A percentile compares a stretch with the other conserved stretches of the same genome.
These are phyloP conservation scores for Florisuga fusca DNA, from an alignment of 2,797 vertebrate species.

Conservation along the genomic window DNA sequence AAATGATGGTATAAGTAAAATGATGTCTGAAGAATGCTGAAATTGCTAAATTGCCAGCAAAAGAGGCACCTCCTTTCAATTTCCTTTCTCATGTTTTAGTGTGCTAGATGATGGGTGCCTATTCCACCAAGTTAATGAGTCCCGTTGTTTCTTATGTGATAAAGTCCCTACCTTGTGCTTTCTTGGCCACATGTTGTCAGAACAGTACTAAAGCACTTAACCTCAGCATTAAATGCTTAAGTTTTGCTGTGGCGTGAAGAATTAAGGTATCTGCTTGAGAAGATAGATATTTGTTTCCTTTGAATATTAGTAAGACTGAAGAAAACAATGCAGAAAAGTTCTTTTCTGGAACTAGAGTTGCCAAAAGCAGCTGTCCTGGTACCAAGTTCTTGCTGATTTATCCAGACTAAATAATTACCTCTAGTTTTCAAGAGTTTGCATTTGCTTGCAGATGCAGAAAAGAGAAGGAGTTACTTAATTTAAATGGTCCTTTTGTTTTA, in stretches of 20 bases:
- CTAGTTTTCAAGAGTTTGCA: neutral
- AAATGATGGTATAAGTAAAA: neutral
- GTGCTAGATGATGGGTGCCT: neutral
- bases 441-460: conserved; percentile 12
- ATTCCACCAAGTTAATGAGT: neutral
- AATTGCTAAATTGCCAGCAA: neutral
- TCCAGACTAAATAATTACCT: neutral
- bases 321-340: neutral
- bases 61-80: neutral
- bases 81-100: neutral
- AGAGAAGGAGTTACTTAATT: neutral
- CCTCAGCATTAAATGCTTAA: neutral
- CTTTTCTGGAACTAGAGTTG: neutral
- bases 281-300: neutral
- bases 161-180: neutral
- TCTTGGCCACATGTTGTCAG: too few relatives aligned
- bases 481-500: neutral
- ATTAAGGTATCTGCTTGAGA: neutral
- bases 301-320: neutral
- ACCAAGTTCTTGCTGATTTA: neutral
- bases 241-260: neutral
- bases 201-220: too few relatives aligned
- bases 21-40: neutral
- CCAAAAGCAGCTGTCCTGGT: neutral
- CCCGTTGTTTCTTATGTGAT: neutral